Evolutionary conservation across 2,888 invertebrate genomes (phyloP).

Genomic region (Aporophyla nigra): DNA sequence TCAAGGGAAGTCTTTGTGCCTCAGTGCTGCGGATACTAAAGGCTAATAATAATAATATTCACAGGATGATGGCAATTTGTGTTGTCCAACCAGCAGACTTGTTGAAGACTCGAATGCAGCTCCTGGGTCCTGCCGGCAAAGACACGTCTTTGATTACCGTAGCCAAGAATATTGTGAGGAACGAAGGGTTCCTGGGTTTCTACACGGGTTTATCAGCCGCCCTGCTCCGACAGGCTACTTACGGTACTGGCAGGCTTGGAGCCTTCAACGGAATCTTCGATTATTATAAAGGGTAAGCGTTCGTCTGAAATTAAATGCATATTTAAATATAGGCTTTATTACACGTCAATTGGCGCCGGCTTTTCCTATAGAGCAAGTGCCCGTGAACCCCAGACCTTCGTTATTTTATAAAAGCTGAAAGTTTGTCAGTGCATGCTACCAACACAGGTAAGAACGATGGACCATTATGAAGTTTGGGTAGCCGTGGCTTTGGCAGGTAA

Average conservation of each 20-base stretch:
- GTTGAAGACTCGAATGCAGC: constrained; percentile 81
- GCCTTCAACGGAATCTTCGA: constrained; percentile 96
- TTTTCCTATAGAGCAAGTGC: no score
- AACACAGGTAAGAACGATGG: no score
- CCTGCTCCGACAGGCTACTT: constrained; percentile 98
- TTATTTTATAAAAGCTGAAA: no score
- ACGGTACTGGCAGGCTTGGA: constrained; percentile 98
- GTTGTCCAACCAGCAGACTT: constrained; percentile 80
- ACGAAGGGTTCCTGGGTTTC: constrained; percentile 96
- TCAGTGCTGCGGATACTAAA: neutral
- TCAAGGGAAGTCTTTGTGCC: neutral
- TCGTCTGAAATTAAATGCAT: no score
- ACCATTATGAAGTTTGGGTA: no score
- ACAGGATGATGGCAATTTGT: constrained; percentile 77
- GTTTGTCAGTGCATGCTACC: no score
- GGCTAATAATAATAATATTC: constrained; percentile 3
- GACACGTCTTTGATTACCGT: constrained; percentile 93
- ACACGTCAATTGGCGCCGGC: no score
- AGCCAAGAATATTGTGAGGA: constrained; percentile 93
- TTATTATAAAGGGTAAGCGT: constrained; percentile 46
- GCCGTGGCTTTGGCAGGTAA: no score
- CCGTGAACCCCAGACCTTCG: no score
- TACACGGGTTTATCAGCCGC: constrained; percentile 98
- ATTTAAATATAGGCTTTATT: no score
- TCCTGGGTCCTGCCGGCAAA: constrained; percentile 89